Evolutionary conservation across 1,140 invertebrate species (phyloP).

Genomic region (Hirudo medicinalis): DNA sequence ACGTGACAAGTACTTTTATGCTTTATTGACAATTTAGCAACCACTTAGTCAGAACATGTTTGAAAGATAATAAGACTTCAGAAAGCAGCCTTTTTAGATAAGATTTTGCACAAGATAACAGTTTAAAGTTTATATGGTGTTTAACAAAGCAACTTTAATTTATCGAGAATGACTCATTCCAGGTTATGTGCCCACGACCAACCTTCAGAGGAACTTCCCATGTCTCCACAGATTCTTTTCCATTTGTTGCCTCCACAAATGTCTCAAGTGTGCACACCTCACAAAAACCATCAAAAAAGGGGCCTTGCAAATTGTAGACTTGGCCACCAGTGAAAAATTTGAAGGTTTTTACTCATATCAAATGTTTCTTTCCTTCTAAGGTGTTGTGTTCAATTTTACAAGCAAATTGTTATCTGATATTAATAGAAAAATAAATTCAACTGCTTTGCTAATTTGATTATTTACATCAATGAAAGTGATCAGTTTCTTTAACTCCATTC

Average conservation of each 20-base stretch:
- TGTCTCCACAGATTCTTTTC: slow-evolving; percentile 22
- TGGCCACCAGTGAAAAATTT: slow-evolving; percentile 28
- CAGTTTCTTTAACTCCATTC: background rate
- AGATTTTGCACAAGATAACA: too few relatives aligned
- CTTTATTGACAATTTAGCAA: too few relatives aligned
- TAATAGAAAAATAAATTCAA: background rate
- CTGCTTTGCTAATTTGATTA: background rate
- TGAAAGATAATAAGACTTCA: too few relatives aligned
- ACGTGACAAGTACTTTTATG: too few relatives aligned
- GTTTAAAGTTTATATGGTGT: too few relatives aligned
- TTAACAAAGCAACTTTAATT: too few relatives aligned
- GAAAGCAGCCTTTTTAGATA: too few relatives aligned
- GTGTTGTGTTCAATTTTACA: too few relatives aligned
- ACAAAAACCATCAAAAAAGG: slow-evolving; percentile 26
- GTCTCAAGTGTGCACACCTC: slow-evolving; percentile 18
- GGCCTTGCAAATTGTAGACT: slow-evolving; percentile 26
- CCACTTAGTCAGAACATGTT: too few relatives aligned
- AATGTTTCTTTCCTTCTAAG: background rate
- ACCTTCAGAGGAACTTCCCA: slow-evolving; percentile 24
- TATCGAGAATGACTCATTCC: background rate
- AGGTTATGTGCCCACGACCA: slow-evolving; percentile 28
- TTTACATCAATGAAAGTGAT: background rate
- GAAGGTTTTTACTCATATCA: slow-evolving; percentile 26
- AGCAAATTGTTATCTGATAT: background rate
- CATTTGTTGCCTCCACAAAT: slow-evolving; percentile 22